phyloP scores from a whole-genome alignment of 1,140 invertebrate species.

The Homarus americanus region DNA sequence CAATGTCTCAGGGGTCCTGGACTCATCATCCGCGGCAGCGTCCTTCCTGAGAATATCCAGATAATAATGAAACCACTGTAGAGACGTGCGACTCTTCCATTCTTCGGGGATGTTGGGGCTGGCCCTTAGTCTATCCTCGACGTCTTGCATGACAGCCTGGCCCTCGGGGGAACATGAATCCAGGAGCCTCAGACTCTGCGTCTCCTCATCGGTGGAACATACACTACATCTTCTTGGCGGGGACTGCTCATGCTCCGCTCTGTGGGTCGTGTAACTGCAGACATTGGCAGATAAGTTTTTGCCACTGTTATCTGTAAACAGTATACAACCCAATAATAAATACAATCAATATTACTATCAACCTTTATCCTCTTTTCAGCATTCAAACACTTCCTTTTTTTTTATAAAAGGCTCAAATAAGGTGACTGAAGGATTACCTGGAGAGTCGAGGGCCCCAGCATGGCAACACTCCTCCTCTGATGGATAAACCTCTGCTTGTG shows the following conservation, averaged over 20 bases:
- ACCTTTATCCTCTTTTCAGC: no score
- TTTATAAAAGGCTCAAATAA: no score
- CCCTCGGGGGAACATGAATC: no score
- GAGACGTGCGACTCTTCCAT: conserved; percentile 35
- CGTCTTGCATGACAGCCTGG: conserved; percentile 16
- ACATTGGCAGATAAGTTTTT: neutral
- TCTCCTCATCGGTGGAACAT: neutral
- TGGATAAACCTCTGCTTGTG: no score
- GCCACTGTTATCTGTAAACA: neutral
- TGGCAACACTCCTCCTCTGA: no score
- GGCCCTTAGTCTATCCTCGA: conserved; percentile 20
- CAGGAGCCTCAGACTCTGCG: neutral
- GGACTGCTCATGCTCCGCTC: neutral
- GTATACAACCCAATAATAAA: no score
- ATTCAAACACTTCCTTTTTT: no score
- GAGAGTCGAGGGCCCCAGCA: no score
- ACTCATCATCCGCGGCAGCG: neutral
- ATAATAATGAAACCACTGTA: conserved; percentile 24
- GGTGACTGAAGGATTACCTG: no score
- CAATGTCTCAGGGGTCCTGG: neutral
- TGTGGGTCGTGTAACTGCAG: neutral
- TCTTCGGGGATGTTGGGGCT: conserved; percentile 53
- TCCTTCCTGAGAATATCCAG: neutral
- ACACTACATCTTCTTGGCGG: neutral
- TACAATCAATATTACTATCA: no score